Percentiles rank a stretch among this genome's conserved stretches.
Conservation (phyloP, 1,140 invertebrate species). For the Aphaenogaster floridana region DNA sequence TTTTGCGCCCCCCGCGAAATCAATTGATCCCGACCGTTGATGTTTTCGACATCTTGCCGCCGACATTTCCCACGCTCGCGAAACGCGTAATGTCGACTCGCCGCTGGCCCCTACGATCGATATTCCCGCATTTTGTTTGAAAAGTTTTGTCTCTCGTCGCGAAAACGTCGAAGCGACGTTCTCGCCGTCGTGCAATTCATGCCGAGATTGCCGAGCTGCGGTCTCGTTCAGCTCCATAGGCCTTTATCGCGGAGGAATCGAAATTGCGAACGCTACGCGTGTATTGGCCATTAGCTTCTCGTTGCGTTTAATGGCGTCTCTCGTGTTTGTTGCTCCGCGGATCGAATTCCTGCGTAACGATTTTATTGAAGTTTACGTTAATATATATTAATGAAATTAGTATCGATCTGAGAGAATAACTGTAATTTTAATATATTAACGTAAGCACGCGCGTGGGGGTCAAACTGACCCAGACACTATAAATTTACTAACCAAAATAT, state of each 20-base stretch:
- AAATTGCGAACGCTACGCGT: not conserved
- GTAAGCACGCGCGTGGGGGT: no score
- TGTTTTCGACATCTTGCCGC: slow-evolving; percentile 70
- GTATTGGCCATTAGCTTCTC: not conserved
- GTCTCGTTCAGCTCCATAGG: not conserved
- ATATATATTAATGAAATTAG: not conserved
- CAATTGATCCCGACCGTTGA: slow-evolving; percentile 28
- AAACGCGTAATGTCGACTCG: slow-evolving; percentile 3
- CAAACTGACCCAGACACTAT: no score
- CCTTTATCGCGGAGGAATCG: not conserved
- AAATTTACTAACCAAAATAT: no score
- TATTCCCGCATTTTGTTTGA: not conserved
- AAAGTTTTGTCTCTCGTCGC: not conserved
- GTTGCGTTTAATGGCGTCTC: not conserved
- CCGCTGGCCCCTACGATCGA: not conserved
- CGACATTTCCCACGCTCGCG: slow-evolving; percentile 45
- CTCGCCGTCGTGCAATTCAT: not conserved
- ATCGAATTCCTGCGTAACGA: not conserved
- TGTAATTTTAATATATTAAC: not conserved
- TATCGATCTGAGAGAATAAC: not conserved
- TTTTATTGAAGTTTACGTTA: not conserved
- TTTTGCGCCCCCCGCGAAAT: not conserved
- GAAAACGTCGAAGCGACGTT: not conserved
- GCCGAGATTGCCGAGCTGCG: no score
- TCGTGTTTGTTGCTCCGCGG: not conserved